Base-by-base conservation (phyloP, 2,888 invertebrate species). In the Epirrita christyi region DNA sequence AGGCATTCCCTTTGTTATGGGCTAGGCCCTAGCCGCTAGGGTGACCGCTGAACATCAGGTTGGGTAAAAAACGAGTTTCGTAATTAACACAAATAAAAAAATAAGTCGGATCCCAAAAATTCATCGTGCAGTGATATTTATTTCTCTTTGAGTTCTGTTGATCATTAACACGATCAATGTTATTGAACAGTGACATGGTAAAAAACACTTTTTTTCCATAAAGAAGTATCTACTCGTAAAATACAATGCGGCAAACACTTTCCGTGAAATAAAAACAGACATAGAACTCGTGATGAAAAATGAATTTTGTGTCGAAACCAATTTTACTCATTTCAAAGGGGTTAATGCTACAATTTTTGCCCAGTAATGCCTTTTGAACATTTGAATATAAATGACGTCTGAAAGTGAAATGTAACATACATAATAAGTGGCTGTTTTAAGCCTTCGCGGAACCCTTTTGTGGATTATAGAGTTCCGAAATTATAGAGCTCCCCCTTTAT, bases 391-490 rank as follows among this genome's bases (percentile, higher is more conserved):
- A 91, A 92, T 91, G 89, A 91, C 88, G 91, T 90, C 88, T 90
- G 90, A 91, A 91, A 92, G 90, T 92, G 92, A 92, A 92, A 91
- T 91, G 92, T 92, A 90, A 91, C 92, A 92, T 91, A 91, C 91
- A 92, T 92, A 92, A 92, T 92, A 91, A 92, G 91, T 91, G 92
- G 91, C 90, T 91, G 91, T 90, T 92, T 91, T 92, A 90, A 90
- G 86, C 90, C 81, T 86, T 86, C 83, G 82, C 83, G 84, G 86
- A 90, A 91, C 92, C 92, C 91, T 91, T 91, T 91, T 88, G 86
- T 80, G 85, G 83, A 81, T 83, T 82, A 82, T 83, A 89, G 91
- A 77, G 83, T 74, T 77, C 59, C 59, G 64, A 68, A 63, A 61
- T 61, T 62, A 43, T 51, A 57, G 63, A 59, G 36, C 45, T 42